Percentiles rank a stretch among this genome's conserved stretches.
Evolutionary conservation across 1,140 invertebrate species (phyloP).

Genomic region (Conopomorpha cramerella): DNA sequence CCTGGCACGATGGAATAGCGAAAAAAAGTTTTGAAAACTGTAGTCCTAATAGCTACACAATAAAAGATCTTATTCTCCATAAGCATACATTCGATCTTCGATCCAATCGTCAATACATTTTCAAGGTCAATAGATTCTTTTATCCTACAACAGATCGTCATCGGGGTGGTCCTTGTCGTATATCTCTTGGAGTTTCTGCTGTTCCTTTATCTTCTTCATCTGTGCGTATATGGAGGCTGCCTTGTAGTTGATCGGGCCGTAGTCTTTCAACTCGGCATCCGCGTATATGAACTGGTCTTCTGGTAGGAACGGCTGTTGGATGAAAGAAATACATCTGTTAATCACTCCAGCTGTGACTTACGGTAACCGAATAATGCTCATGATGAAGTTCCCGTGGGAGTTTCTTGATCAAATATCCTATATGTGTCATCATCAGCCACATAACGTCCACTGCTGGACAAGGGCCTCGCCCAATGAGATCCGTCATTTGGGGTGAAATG

Average conservation of each 20-base stretch:
- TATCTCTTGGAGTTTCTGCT: conserved; percentile 48
- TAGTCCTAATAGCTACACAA: too few relatives aligned
- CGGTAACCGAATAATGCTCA: too few relatives aligned
- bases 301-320: conserved; percentile 70
- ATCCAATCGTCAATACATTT: conserved; percentile 6
- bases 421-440: too few relatives aligned
- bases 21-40: too few relatives aligned
- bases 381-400: too few relatives aligned
- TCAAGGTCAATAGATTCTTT: not conserved
- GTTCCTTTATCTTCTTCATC: conserved; percentile 67
- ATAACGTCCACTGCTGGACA: too few relatives aligned
- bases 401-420: too few relatives aligned
- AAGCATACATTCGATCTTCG: conserved; percentile 33
- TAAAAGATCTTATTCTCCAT: conserved; percentile 11
- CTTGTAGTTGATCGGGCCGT: conserved; percentile 90
- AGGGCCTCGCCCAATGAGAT: too few relatives aligned
- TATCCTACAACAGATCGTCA: conserved; percentile 38
- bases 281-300: conserved; percentile 86
- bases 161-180: conserved; percentile 37
- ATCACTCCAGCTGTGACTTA: too few relatives aligned
- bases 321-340: too few relatives aligned
- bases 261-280: conserved; percentile 84
- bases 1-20: too few relatives aligned
- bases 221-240: conserved; percentile 77
- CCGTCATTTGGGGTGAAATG: too few relatives aligned